Evolutionary conservation across 2,797 vertebrate genomes (phyloP).

Genomic region (Artibeus jamaicensis): DNA sequence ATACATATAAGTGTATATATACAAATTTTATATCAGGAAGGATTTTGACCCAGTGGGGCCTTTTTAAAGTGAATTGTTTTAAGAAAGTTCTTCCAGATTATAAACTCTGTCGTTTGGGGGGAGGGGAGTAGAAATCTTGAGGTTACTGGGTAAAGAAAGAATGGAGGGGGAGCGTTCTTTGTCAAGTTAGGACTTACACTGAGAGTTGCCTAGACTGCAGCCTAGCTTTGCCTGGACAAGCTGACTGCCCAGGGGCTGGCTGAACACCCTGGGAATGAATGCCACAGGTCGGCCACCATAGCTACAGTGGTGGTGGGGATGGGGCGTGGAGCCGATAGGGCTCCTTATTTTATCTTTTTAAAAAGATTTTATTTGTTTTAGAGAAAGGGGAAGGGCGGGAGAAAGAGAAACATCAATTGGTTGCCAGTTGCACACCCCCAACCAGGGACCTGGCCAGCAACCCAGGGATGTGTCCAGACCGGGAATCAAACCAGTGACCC

Average conservation of each 20-base stretch:
- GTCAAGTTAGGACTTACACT: not conserved
- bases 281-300: no score
- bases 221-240: not conserved
- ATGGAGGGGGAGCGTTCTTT: not conserved
- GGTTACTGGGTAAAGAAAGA: not conserved
- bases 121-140: not conserved
- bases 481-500: not conserved
- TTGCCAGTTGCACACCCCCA: not conserved
- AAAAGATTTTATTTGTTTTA: not conserved
- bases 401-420: not conserved
- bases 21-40: not conserved
- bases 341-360: not conserved
- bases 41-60: not conserved
- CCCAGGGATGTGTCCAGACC: not conserved
- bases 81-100: not conserved
- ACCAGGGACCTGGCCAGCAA: not conserved
- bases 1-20: not conserved
- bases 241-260: not conserved
- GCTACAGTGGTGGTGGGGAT: not conserved
- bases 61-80: not conserved
- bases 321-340: not conserved
- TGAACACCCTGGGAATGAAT: not conserved
- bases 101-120: not conserved
- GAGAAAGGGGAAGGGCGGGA: not conserved
- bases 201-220: not conserved